A percentile compares a stretch with the other conserved stretches of the same genome.
phyloP scores from a whole-genome alignment of 2,113 vertebrate species.

The Sardina pilchardus region DNA sequence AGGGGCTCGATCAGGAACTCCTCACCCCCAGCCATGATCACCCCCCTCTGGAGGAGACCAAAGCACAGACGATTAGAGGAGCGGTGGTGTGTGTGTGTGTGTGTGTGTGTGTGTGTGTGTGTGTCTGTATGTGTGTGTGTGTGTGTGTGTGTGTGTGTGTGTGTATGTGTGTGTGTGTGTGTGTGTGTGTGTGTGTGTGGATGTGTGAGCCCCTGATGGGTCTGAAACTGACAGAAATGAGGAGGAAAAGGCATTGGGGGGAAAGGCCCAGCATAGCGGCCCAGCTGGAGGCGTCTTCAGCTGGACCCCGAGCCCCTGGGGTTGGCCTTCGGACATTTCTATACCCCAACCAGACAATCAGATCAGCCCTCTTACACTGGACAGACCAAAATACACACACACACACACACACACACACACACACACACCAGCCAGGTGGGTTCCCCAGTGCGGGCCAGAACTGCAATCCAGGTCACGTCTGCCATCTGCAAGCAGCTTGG shows the following conservation, averaged over 20 bases:
- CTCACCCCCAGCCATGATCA: conserved; percentile 92
- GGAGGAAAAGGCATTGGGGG: background rate
- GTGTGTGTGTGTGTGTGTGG: too few species aligned
- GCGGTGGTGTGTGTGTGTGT: background rate
- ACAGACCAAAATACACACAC: conserved; percentile 31
- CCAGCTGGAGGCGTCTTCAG: background rate
- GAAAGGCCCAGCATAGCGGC: background rate
- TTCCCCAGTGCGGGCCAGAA: background rate
- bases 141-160: too few species aligned
- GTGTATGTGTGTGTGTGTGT: too few species aligned
- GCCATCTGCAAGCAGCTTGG: background rate
- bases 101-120: too few species aligned
- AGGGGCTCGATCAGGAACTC: conserved; percentile 97
- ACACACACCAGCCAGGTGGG: conserved; percentile 23
- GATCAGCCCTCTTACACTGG: conserved; percentile 24
- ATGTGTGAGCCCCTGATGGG: background rate
- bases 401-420: conserved; percentile 26
- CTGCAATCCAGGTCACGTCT: background rate
- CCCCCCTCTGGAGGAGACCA: conserved; percentile 82
- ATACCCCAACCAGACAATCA: conserved; percentile 34
- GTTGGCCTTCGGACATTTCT: too few species aligned
- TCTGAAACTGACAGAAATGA: conserved; percentile 28
- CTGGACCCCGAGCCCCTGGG: background rate
- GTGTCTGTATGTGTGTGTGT: too few species aligned
- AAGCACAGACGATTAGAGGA: conserved; percentile 28